Evolutionary conservation across 64 coral and sea anemone species (phyloP).

Genomic region (Pachyseris speciosa): DNA sequence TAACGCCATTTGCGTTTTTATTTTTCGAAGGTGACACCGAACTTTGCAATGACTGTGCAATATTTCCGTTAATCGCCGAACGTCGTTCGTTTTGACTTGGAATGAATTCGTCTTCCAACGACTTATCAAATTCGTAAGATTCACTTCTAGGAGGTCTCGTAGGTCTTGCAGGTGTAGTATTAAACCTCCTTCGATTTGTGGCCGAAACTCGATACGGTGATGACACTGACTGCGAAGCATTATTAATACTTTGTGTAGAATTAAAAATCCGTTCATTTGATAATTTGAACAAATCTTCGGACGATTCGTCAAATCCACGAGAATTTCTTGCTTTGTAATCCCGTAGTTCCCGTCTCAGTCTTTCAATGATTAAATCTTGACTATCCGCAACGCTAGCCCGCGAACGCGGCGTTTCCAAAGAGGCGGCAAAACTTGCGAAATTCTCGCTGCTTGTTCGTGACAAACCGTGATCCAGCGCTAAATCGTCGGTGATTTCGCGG

Average conservation of each 20-base stretch:
- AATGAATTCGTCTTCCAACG: neutral
- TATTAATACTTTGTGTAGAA: neutral
- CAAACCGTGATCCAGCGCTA: neutral
- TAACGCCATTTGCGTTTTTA: neutral
- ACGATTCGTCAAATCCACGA: neutral
- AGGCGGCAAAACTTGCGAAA: constrained; percentile 9
- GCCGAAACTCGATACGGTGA: neutral
- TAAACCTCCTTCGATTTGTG: neutral
- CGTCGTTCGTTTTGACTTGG: neutral
- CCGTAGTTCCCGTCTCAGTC: constrained; percentile 45
- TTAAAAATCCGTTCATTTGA: neutral
- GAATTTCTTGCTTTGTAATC: constrained; percentile 50
- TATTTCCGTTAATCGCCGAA: neutral
- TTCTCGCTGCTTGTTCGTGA: neutral
- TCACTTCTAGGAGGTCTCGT: neutral
- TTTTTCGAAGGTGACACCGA: neutral
- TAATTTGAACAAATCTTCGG: neutral
- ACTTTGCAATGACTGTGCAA: neutral
- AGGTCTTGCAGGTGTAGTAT: neutral
- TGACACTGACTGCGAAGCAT: neutral
- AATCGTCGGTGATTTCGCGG: neutral
- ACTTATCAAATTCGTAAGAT: neutral
- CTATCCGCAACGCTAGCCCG: constrained; percentile 44
- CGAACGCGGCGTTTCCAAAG: constrained; percentile 29
- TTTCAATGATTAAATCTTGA: constrained; percentile 64